A percentile compares a stretch with the other conserved stretches of the same genome.
These are phyloP conservation scores for Dromius quadrimaculatus DNA, from an alignment of 2,888 invertebrate species.

Conservation along the genomic window DNA sequence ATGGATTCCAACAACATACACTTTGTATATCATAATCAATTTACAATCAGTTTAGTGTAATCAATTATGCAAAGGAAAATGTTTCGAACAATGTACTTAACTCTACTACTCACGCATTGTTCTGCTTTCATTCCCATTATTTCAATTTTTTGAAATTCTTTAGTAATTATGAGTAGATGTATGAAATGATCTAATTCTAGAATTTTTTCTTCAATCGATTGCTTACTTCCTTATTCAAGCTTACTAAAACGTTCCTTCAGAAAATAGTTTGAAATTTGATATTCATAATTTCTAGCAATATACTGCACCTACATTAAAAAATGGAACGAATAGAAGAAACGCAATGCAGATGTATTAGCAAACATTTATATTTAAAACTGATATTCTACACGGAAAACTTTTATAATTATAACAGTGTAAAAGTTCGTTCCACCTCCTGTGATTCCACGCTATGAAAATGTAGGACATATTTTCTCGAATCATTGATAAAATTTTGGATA, in stretches of 20 bases:
- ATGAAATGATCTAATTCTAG: too few species aligned
- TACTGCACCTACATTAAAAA: too few species aligned
- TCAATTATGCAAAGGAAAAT: conserved; percentile 21
- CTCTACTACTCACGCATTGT: neutral
- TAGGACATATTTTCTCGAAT: conserved; percentile 25
- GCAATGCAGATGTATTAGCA: neutral
- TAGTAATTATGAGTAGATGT: too few species aligned
- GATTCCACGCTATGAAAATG: neutral
- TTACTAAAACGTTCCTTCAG: too few species aligned
- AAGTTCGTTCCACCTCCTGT: neutral
- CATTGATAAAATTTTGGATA: conserved; percentile 12
- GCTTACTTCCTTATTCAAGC: too few species aligned
- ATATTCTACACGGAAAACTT: neutral
- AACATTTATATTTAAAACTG: neutral
- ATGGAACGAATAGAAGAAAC: neutral
- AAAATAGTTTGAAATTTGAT: too few species aligned
- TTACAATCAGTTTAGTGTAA: conserved; percentile 38
- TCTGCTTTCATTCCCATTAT: neutral
- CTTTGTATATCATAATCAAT: conserved; percentile 36
- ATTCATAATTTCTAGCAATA: too few species aligned
- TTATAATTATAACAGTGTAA: neutral
- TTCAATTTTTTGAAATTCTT: neutral
- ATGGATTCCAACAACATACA: conserved; percentile 33
- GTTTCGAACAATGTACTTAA: conserved; percentile 29
- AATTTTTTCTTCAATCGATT: too few species aligned